Percentiles rank a stretch among this genome's conserved stretches.
Conservation (phyloP, 2,888 invertebrate species). For the Drosophila tripunctata region DNA sequence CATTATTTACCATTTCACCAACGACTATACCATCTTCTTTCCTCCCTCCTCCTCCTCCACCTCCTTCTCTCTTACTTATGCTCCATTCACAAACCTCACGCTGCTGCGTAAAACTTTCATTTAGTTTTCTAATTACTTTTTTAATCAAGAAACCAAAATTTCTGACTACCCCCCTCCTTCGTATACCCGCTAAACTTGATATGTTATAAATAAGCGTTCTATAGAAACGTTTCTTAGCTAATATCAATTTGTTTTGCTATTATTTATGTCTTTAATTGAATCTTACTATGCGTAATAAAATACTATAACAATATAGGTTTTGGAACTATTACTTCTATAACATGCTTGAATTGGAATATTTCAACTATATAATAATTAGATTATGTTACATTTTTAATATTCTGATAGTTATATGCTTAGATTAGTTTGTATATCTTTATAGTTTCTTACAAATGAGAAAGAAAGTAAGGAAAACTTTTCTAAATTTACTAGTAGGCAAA, state of each 20-base stretch:
- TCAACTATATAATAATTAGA: too few species aligned
- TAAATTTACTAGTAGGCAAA: too few species aligned
- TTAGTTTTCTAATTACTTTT: conserved; percentile 80
- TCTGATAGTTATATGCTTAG: too few species aligned
- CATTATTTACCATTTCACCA: conserved; percentile 75
- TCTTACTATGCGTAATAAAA: too few species aligned
- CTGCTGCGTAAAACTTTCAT: conserved; percentile 78
- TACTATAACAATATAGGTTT: too few species aligned
- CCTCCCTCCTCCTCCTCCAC: not conserved
- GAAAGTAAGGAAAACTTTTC: too few species aligned
- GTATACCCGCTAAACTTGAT: not conserved
- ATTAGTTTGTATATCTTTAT: too few species aligned
- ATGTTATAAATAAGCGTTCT: not conserved
- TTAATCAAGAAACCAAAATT: conserved; percentile 79
- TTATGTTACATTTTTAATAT: too few species aligned
- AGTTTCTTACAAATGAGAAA: too few species aligned
- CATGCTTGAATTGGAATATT: too few species aligned
- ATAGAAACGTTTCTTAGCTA: conserved; percentile 10
- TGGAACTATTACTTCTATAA: too few species aligned
- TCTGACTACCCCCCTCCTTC: conserved; percentile 35
- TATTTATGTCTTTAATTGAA: not conserved
- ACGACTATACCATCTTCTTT: conserved; percentile 41
- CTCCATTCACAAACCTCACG: not conserved
- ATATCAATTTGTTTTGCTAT: conserved; percentile 22
- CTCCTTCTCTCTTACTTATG: not conserved